Conservation (phyloP, 30 jellyfish, hydroid and myxozoan species). For the Chironex yamaguchii region DNA sequence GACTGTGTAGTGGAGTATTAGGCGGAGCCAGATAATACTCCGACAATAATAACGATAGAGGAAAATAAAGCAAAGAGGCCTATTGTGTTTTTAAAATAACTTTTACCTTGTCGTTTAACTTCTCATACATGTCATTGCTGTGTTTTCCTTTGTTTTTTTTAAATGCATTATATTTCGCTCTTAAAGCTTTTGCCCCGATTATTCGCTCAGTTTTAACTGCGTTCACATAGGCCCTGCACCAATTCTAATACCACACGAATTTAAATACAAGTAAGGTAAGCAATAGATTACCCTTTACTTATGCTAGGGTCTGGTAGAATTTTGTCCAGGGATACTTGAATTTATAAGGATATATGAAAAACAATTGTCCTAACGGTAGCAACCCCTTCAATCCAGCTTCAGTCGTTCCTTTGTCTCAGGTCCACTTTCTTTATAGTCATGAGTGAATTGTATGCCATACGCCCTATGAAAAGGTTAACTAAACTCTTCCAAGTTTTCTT, state of each 20-base stretch:
- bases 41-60: not conserved
- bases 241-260: not conserved
- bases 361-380: no score
- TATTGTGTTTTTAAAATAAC: not conserved
- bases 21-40: not conserved
- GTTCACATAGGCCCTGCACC: not conserved
- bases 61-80: not conserved
- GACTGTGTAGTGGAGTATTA: slow-evolving; percentile 1
- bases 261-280: not conserved
- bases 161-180: not conserved
- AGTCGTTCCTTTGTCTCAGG: no score
- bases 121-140: not conserved
- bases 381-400: no score
- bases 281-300: no score
- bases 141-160: not conserved
- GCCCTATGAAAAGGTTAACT: no score
- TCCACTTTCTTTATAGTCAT: no score
- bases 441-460: no score
- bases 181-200: not conserved
- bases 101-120: not conserved
- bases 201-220: not conserved
- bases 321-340: no score
- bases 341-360: no score
- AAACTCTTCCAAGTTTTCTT: no score
- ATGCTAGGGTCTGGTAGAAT: no score